These are phyloP conservation scores for Cladorhizidae sp. DNA, from an alignment of 37 sponge, comb jelly and placozoan species.

Conservation along the genomic window DNA sequence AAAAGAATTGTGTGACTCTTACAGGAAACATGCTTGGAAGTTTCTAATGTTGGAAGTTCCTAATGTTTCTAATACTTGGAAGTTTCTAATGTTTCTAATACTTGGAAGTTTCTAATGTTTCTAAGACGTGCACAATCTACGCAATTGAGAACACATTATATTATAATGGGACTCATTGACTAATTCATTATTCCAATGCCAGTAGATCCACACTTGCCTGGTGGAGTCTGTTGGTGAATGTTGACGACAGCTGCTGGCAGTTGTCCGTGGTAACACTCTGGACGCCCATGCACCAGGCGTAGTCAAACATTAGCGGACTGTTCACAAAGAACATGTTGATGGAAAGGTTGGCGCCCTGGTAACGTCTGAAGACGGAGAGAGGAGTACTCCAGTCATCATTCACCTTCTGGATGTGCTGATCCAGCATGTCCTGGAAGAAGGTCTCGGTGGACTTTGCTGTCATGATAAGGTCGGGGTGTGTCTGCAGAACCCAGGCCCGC, in stretches of 20 bases:
- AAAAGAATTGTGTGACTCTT: too few species aligned
- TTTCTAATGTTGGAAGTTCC: too few species aligned
- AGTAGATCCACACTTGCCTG: constrained; percentile 45
- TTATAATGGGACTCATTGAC: too few species aligned
- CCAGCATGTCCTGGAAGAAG: constrained; percentile 31
- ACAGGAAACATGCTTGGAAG: too few species aligned
- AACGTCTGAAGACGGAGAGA: constrained; percentile 5
- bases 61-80: too few species aligned
- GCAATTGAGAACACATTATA: too few species aligned
- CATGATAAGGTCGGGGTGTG: constrained; percentile 32
- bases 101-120: too few species aligned
- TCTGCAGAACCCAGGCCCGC: constrained; percentile 11
- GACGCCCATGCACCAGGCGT: constrained; percentile 66
- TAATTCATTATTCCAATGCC: not conserved
- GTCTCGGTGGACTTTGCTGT: constrained; percentile 45
- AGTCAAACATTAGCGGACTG: constrained; percentile 32
- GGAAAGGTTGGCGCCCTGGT: constrained; percentile 32
- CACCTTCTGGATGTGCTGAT: constrained; percentile 16
- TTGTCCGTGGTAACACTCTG: constrained; percentile 61
- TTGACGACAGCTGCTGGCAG: constrained; percentile 26
- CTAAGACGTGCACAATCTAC: too few species aligned
- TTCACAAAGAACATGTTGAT: constrained; percentile 64
- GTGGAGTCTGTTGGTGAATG: constrained; percentile 11
- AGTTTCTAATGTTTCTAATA: too few species aligned
- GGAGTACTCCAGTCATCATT: constrained; percentile 66